A percentile compares a stretch with the other conserved stretches of the same genome.
Conservation (phyloP, 2,888 invertebrate genomes). For the Eumacrocentrus americanus region DNA sequence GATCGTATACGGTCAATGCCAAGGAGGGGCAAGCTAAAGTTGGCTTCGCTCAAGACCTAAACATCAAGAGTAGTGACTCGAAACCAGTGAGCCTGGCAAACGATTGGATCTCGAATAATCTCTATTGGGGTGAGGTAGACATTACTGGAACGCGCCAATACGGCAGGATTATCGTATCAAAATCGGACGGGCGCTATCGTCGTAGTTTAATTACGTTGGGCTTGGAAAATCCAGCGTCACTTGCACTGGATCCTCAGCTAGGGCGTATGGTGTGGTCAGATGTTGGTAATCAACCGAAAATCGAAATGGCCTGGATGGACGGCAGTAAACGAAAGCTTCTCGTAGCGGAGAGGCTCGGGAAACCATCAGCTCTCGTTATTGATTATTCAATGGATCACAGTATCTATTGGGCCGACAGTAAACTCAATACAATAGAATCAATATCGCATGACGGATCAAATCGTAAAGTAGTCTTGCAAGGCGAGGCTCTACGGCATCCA, state of each 20-base stretch:
- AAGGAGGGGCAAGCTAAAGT: conserved; percentile 77
- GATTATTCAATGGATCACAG: conserved; percentile 89
- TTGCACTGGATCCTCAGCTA: conserved; percentile 84
- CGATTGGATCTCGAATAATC: conserved; percentile 91
- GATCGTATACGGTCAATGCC: conserved; percentile 88
- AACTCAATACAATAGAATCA: conserved; percentile 87
- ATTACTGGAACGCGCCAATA: conserved; percentile 77
- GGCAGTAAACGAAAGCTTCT: conserved; percentile 85
- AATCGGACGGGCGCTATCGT: conserved; percentile 87
- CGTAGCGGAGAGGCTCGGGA: conserved; percentile 80
- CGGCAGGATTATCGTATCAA: conserved; percentile 85
- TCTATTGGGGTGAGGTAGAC: conserved; percentile 87
- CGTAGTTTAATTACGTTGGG: conserved; percentile 79
- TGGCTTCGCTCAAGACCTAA: conserved; percentile 85
- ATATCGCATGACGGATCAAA: conserved; percentile 82
- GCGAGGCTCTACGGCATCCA: conserved; percentile 79
- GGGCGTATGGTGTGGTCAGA: conserved; percentile 95
- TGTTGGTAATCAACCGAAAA: conserved; percentile 87
- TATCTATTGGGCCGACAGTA: conserved; percentile 95
- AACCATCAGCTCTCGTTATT: conserved; percentile 88
- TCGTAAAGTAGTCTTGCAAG: conserved; percentile 74
- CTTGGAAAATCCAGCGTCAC: conserved; percentile 84
- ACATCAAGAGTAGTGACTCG: conserved; percentile 75
- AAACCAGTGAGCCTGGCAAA: conserved; percentile 90
- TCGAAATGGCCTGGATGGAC: conserved; percentile 97